Evolutionary conservation across 2,797 vertebrate species (phyloP), one percentile per base, ranked within the genome.

Genomic region (Pangasius krempfi): DNA sequence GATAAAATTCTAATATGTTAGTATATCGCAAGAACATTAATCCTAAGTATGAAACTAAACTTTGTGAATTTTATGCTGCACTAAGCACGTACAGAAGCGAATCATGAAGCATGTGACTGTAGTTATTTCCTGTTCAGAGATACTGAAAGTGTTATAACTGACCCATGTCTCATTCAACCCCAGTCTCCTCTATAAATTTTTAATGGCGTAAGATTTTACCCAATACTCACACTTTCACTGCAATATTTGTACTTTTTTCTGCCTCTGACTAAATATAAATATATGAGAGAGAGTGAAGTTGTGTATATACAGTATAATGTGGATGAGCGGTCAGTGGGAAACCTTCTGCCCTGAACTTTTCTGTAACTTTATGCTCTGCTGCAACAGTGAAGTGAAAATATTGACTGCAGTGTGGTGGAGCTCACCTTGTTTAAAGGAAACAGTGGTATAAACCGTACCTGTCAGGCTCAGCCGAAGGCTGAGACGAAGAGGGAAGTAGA

Each of bases 361-460:
- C 81, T 78, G 44, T 44, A 88, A n/a, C 5, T 16, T 40, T 82
- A 40, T 62, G 22, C 16, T 76, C 58, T n/a, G 44, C 6, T 85
- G 72, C 58, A 78, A 25, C 58, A 78, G 33, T 5, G 30, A 50
- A 27, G 33, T 78, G 60, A 27, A 79, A 30, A 44, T 44, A 75
- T 83, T 83, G 68, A 85, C 58, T 20, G 50, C 83, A 68, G 50
- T 54, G 50, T 58, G 75, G 25, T 85, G 47, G 40, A 75, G 40
- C 50, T 88, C 27, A 83, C 54, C 66, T n/a, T 60, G 52, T 44
- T 22, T 73, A 89, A 87, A 83, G 81, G 80, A 54, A 72, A 86
- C 85, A 22, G n/a, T 14, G 85, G 70, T 78, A 44, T 82, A 85
- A 78, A 82, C 66, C 30, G 62, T 52, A 87, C 56, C 85, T 78